Conservation (phyloP, 2,888 invertebrate genomes). For the Ischnura elegans region DNA sequence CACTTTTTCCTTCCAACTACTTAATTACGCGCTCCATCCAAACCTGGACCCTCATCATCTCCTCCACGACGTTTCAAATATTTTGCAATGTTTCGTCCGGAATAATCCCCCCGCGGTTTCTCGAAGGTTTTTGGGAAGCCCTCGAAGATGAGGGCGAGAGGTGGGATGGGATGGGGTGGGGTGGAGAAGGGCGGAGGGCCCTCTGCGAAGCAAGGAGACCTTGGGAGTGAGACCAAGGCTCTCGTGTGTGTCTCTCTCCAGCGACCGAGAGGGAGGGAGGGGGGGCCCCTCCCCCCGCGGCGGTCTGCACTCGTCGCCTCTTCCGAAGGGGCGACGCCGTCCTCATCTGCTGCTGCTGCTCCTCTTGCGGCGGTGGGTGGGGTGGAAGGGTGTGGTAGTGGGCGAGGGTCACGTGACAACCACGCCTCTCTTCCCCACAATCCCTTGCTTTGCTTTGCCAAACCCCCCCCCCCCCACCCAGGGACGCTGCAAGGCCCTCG, state of each 20-base stretch:
- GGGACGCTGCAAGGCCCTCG: conserved; percentile 12
- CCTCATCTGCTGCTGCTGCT: too few relatives aligned
- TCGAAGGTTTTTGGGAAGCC: neutral
- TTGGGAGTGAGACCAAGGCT: too few relatives aligned
- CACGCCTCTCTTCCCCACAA: conserved; percentile 32
- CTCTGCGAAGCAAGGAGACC: neutral
- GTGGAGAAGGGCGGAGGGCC: neutral
- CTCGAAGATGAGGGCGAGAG: neutral
- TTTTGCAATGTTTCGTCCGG: too few relatives aligned
- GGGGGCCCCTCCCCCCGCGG: too few relatives aligned
- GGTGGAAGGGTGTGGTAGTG: conserved; percentile 54
- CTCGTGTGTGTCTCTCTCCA: too few relatives aligned
- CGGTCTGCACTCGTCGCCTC: neutral
- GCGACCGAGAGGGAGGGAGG: too few relatives aligned
- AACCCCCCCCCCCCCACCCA: conserved; percentile 10
- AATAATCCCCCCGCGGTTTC: too few relatives aligned
- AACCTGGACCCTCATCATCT: too few relatives aligned
- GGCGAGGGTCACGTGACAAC: conserved; percentile 41
- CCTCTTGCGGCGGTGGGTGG: conserved; percentile 60
- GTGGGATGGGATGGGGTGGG: neutral
- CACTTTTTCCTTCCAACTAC: too few relatives aligned
- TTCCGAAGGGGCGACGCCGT: neutral
- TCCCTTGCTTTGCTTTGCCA: neutral
- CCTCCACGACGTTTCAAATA: too few relatives aligned
- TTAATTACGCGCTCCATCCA: too few relatives aligned